Base-by-base conservation (phyloP, 2,888 invertebrate species). In the Gortyna flavago region DNA sequence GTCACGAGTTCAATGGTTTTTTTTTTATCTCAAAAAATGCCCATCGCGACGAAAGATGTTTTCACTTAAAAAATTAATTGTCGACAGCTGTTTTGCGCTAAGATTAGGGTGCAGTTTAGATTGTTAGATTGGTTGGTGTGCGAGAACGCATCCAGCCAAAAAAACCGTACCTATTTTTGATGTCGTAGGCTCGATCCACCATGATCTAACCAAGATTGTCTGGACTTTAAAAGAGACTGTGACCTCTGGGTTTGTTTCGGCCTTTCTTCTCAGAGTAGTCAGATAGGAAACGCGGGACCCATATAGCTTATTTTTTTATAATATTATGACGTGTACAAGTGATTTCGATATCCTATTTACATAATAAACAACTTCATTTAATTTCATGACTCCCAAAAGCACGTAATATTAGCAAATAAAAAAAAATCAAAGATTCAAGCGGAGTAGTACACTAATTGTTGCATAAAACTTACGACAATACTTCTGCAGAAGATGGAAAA, bases 401-500 rank as follows among this genome's bases (percentile, higher is more conserved):
- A 29, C 3, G 21, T 41, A 21, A 3, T 25, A 51, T 11, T 9
- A 18, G 18, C 61, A 32, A 13, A 1, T 29, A 11, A 67, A 67
- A 67, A 29, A 18, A 18, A n/a, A 29, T 21, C 2, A 69, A 3
- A 54, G 29, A 51, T 29, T 8, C 75, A 41, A 75, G 21, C 16
- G 4, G 9, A 59, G 44, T 44, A 54, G 29, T 29, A 9, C 0
- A 29, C 29, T 59, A 32, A 75, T 6, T 41, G 2, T n/a, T 2
- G 13, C 3, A 57, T 21, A 48, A 68, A 68, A 57, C 38, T 25
- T 4, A 62, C n/a, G 16, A 69, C 7, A 44, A 73, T 54, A 62
- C 69, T 81, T 57, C 72, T 35, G 16, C 13, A 66, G 16, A 54
- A 77, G 29, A 74, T 72, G 83, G 87, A 83, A 83, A 86, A 83